Evolutionary conservation across 2,888 invertebrate species (phyloP).

Genomic region (Lacanobia wlatinum): DNA sequence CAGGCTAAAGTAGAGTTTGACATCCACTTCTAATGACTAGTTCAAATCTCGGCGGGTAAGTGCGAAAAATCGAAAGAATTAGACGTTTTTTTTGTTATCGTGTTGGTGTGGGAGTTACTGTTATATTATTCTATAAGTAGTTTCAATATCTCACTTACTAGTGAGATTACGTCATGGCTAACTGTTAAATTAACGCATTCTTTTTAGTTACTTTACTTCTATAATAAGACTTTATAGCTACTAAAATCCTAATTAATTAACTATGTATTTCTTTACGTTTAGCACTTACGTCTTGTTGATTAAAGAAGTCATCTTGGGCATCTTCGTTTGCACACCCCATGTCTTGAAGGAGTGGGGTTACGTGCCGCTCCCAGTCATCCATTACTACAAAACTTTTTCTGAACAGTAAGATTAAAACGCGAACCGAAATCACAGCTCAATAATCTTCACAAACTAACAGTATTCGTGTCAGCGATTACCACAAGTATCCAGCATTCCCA

Average conservation of each 20-base stretch:
- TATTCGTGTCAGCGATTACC: conserved; percentile 79
- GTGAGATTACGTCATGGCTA: background rate
- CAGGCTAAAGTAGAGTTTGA: background rate
- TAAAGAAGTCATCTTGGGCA: conserved; percentile 91
- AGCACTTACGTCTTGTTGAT: conserved; percentile 91
- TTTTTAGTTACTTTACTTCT: background rate
- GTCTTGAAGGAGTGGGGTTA: conserved; percentile 91
- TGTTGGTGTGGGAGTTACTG: background rate
- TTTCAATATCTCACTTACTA: background rate
- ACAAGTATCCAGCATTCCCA: conserved; percentile 73
- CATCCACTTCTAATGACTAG: background rate
- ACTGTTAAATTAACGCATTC: background rate
- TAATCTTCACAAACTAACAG: conserved; percentile 81
- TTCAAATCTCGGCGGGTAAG: background rate
- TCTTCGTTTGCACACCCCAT: conserved; percentile 90
- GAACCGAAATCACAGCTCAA: conserved; percentile 81
- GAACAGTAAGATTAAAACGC: conserved; percentile 72
- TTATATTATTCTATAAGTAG: conserved; percentile 5
- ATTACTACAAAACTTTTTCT: conserved; percentile 81
- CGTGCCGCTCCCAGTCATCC: conserved; percentile 92
- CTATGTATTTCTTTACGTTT: conserved; percentile 46
- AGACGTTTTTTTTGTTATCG: background rate
- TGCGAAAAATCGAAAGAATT: background rate
- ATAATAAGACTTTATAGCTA: background rate
- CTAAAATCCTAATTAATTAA: conserved; percentile 14